Evolutionary conservation across 1,140 invertebrate genomes (phyloP).

Genomic region (Eumaeus atala): DNA sequence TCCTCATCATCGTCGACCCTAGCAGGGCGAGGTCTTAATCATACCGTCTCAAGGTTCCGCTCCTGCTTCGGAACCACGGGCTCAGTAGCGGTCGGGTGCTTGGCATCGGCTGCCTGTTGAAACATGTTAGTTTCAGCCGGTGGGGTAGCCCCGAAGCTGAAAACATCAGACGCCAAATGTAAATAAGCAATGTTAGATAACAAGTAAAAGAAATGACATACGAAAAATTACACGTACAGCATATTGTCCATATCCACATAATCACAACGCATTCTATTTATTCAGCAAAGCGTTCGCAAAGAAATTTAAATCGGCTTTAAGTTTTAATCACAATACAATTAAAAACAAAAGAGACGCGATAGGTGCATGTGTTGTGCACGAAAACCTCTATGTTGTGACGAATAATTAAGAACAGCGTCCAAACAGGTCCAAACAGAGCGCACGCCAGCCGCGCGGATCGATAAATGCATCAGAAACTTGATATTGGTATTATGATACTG

Average conservation of each 20-base stretch:
- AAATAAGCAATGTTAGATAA: neutral
- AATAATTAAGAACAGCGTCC: conserved; percentile 7
- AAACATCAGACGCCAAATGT: conserved; percentile 9
- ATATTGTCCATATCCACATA: conserved; percentile 7
- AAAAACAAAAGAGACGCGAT: neutral
- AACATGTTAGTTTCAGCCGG: conserved; percentile 23
- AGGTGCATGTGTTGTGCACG: neutral
- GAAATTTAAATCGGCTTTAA: too few species aligned
- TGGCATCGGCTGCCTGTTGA: conserved; percentile 18
- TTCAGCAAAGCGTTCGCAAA: too few species aligned
- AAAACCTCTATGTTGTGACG: neutral
- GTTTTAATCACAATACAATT: too few species aligned
- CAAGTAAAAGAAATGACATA: neutral
- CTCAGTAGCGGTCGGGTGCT: conserved; percentile 24
- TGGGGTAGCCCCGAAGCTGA: conserved; percentile 27
- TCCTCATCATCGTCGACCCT: conserved; percentile 26
- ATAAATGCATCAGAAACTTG: conserved; percentile 27
- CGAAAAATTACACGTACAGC: neutral
- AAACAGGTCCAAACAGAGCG: conserved; percentile 17
- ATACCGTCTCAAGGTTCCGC: conserved; percentile 34
- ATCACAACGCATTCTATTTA: neutral
- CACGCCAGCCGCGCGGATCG: conserved; percentile 28
- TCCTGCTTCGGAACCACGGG: conserved; percentile 30
- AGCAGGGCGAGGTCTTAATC: conserved; percentile 32
- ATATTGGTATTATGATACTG: conserved; percentile 7